Evolutionary conservation across 2,888 invertebrate genomes (phyloP).

Genomic region (Pheosia tremula): DNA sequence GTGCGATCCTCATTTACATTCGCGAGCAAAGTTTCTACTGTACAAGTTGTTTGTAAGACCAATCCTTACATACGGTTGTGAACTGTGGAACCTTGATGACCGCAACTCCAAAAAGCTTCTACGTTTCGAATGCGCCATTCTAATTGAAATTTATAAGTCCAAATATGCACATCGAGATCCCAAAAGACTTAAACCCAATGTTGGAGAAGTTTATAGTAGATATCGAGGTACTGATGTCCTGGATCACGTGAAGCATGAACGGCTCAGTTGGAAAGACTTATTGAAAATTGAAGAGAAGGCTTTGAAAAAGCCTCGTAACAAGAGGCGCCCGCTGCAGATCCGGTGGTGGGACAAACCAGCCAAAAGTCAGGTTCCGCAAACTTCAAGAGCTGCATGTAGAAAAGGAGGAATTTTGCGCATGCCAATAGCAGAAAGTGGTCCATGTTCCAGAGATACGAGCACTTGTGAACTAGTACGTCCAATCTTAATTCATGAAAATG

Average conservation of each 20-base stretch:
- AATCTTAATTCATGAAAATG: not conserved
- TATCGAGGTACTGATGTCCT: slow-evolving; percentile 46
- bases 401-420: not conserved
- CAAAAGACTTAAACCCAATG: slow-evolving; percentile 43
- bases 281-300: slow-evolving; percentile 46
- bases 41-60: slow-evolving; percentile 60
- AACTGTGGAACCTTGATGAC: slow-evolving; percentile 54
- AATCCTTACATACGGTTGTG: slow-evolving; percentile 64
- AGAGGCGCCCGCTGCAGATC: slow-evolving; percentile 3
- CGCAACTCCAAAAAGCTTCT: slow-evolving; percentile 40
- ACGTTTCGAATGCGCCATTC: slow-evolving; percentile 49
- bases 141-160: slow-evolving; percentile 60
- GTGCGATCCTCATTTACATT: slow-evolving; percentile 41
- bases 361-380: not conserved
- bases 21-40: slow-evolving; percentile 50
- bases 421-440: not conserved
- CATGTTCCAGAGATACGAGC: not conserved
- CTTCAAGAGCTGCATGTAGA: not conserved
- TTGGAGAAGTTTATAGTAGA: slow-evolving; percentile 41
- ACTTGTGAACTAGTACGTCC: not conserved
- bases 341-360: slow-evolving; percentile 18
- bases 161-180: slow-evolving; percentile 50
- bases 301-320: slow-evolving; percentile 12
- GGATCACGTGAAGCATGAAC: slow-evolving; percentile 47
- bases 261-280: slow-evolving; percentile 50